Base-by-base conservation (phyloP, 2,888 invertebrate species). In the Incurvaria masculella region DNA sequence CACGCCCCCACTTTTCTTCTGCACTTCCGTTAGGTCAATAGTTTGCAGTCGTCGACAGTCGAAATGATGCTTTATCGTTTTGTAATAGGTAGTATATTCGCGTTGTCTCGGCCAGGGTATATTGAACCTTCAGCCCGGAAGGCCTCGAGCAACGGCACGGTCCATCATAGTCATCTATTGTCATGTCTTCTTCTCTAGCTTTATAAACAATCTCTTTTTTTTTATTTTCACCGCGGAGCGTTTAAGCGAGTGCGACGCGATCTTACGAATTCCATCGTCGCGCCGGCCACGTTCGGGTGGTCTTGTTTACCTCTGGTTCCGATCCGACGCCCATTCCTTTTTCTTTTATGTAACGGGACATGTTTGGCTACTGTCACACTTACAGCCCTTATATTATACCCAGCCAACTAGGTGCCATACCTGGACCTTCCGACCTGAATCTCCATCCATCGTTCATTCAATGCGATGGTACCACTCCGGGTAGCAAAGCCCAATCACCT, bases 1-100 rank as follows among this genome's bases (percentile, higher is more conserved):
- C 78, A 76, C 78, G 76, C 73, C 75, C 78, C 72, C 70, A 72
- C 73, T 74, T 69, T 69, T 72, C 69, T 69, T 69, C 69, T 72
- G 71, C 72, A 72, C 72, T 69, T 65, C 65, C 65, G 67, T 69
- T 71, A 72, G 73, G 75, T 70, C 75, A 70, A 69, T 75, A 74
- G 72, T 75, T 71, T 71, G 65, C 10, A 21, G 4, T 10, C 14
- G 21, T 20, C 21, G 3, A 3, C 43, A 43, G 20, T 21, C 10
- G 23, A 11, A 19, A 21, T 10, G 1, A 43, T 10, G 11, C 16
- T 19, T 21, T 10, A 16, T 20, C 72, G 74, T 69, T 66, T 74
- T 75, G 72, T 68, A 66, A 67, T 63, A 57, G 56, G 61, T 56
- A 56, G 61, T 76, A 75, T 72, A 73, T 68, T 64, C 71, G 61